Evolutionary conservation across 2,113 vertebrate genomes (phyloP), one percentile per base, ranked within the genome.

Genomic region (Pterophyllum scalare): DNA sequence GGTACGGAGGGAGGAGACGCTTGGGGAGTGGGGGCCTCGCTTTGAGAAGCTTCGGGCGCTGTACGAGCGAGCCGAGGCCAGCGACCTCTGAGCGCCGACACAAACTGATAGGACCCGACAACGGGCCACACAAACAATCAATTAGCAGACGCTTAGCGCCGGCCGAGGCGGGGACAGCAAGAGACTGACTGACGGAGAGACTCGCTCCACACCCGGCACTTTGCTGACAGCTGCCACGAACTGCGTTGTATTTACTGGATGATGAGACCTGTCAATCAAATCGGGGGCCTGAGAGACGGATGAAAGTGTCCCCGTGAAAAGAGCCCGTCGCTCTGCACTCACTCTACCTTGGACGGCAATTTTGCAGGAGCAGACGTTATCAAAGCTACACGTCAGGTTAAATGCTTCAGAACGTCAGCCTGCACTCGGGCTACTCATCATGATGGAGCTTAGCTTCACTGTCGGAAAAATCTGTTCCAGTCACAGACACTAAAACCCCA

Each of bases 11-110:
- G 95, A 93, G 46, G 95, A 96, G 6, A 93, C 95, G 11, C 94
- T 97, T 0, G 94, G 86, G 61, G 95, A 96, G 22, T 97, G 97
- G 97, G 97, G 97, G 49, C 96, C 96, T 0, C 96, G 97, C 83
- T 97, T 97, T 24, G 95, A 96, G 89, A 97, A 96, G 84, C 94
- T 97, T 67, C 94, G 96, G 67, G 95, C 96, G 28, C 94, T 96
- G 61, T 96, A 96, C 1, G 96, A 96, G 88, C 91, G 88, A 28
- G 95, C 95, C 0, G 96, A 96, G 87, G 91, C 93, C 20, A 96
- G 95, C 56, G 93, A 96, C 72, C 80, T 95, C 58, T 97, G 89
- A 96, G 84, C 58, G 35, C n/a, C 3, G 0, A 75, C 13, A 1
- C 24, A 11, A 28, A 86, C 61, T 61, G 89, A 78, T 10, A 0